Evolutionary conservation across 2,888 invertebrate genomes (phyloP), one percentile per base, ranked within the genome.

Genomic region (Eupithecia exiguata): DNA sequence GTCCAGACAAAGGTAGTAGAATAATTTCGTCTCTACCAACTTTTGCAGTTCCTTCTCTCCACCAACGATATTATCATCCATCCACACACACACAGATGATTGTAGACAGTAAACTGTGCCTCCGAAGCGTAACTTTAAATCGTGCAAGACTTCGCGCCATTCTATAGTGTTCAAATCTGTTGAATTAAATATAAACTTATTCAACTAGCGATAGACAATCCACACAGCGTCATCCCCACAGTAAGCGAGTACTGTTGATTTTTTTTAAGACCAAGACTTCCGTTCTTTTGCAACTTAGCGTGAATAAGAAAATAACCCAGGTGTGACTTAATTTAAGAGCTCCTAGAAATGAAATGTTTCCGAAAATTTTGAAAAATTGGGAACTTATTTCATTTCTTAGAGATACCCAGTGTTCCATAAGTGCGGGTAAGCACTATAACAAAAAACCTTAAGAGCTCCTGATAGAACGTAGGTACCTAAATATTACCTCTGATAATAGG

Each of bases 21-120:
- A 84, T 78, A 94, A 96, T 83, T 89, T 93, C 12, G 90, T 80
- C 73, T 92, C 87, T 16, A 96, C 83, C 53, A 93, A 86, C 21
- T 89, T 84, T 63, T 90, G 86, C 35, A 96, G 84, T 72, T 95
- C 95, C 0, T 88, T 83, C 69, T 95, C 94, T 63, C 95, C 95
- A 0, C 96, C 96, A 43, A 96, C 83, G 76, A 94, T 93, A 71
- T 91, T 84, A 12, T 91, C 92, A 77, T 96, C 91, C 2, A 91
- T 78, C 76, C 95, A 90, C 1, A 96, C 91, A 7, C 92, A 94
- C 0, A 95, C 95, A 16, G 90, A 88, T 58, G 90, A 91, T 46
- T 84, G 79, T 35, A 95, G 81, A 14, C 91, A 90, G 90, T 94
- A 95, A 7, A 94, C 86, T 68, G 89, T 78, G 1, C 92, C 92